phyloP scores from a whole-genome alignment of 1,140 invertebrate species.

The Drosophila orosa region DNA sequence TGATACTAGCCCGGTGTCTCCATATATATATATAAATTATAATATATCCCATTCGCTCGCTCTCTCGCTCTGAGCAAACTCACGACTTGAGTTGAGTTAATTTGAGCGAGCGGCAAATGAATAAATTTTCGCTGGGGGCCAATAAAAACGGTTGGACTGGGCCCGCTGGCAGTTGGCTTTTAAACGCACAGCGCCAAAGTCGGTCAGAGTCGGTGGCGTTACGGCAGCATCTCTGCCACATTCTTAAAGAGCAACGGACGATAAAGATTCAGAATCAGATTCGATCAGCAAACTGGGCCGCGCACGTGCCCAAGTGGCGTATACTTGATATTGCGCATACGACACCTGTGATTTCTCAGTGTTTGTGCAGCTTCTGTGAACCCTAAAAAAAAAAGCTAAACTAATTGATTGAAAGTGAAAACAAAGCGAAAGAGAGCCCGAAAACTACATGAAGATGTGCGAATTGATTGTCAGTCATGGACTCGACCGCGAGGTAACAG shows the following conservation, averaged over 20 bases:
- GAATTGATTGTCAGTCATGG: constrained; percentile 78
- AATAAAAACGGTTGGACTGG: constrained; percentile 65
- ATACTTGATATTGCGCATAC: constrained; percentile 49
- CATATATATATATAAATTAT: background rate
- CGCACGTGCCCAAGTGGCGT: constrained; percentile 52
- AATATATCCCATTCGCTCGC: background rate
- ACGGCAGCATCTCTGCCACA: constrained; percentile 5
- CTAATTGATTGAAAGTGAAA: constrained; percentile 27
- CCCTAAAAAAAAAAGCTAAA: background rate
- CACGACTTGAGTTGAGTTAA: constrained; percentile 49
- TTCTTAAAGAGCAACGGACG: constrained; percentile 35
- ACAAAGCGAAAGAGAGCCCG: background rate
- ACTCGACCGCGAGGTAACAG: constrained; percentile 73
- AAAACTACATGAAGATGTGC: constrained; percentile 66
- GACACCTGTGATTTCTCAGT: constrained; percentile 4
- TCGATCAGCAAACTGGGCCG: constrained; percentile 26
- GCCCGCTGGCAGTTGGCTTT: constrained; percentile 58
- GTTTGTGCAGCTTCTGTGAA: background rate
- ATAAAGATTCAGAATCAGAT: constrained; percentile 30
- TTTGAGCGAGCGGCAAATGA: constrained; percentile 49
- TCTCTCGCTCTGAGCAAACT: constrained; percentile 26
- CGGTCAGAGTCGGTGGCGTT: constrained; percentile 33
- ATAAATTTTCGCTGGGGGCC: constrained; percentile 42
- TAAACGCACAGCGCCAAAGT: constrained; percentile 51
- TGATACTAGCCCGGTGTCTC: constrained; percentile 1